Conservation (phyloP, 2,888 invertebrate genomes). For the Drosophila peninsularis region DNA sequence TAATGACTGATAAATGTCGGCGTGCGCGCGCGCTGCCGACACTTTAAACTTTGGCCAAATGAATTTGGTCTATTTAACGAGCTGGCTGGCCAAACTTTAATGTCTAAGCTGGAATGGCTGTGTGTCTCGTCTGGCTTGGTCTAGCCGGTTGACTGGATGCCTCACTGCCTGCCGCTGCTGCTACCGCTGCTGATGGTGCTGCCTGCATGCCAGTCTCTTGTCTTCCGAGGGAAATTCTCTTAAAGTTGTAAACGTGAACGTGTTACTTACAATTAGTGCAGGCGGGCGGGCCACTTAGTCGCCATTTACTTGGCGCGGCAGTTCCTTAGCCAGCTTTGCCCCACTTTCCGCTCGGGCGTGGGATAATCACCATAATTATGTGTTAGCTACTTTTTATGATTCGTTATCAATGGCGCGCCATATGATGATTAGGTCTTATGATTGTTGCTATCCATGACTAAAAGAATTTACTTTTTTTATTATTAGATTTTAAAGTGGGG, state of each 20-base stretch:
- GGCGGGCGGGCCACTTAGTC: conserved; percentile 65
- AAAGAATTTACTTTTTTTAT: not conserved
- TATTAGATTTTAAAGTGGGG: not conserved
- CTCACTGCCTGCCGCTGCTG: conserved; percentile 47
- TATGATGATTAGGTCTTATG: conserved; percentile 8
- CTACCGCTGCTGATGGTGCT: conserved; percentile 1
- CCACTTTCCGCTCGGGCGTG: not conserved
- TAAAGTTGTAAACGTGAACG: conserved; percentile 78
- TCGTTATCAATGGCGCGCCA: conserved; percentile 45
- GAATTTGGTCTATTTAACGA: conserved; percentile 74
- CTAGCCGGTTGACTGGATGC: conserved; percentile 62
- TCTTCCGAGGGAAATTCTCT: conserved; percentile 67
- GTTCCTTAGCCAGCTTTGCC: conserved; percentile 18
- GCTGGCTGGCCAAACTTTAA: conserved; percentile 67
- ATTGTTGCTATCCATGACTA: not conserved
- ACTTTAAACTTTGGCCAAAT: conserved; percentile 74
- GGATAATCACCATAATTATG: conserved; percentile 72
- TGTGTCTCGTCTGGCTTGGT: conserved; percentile 37
- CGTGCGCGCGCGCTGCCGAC: conserved; percentile 48
- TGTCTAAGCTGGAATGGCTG: conserved; percentile 70
- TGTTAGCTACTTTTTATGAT: conserved; percentile 61
- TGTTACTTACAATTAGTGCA: conserved; percentile 78
- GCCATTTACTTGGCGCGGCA: conserved; percentile 43
- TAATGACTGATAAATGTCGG: conserved; percentile 78
- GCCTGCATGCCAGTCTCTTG: conserved; percentile 38